A percentile compares a stretch with the other conserved stretches of the same genome.
Conservation (phyloP, 1,140 invertebrate genomes). For the Aporrectodea caliginosa region DNA sequence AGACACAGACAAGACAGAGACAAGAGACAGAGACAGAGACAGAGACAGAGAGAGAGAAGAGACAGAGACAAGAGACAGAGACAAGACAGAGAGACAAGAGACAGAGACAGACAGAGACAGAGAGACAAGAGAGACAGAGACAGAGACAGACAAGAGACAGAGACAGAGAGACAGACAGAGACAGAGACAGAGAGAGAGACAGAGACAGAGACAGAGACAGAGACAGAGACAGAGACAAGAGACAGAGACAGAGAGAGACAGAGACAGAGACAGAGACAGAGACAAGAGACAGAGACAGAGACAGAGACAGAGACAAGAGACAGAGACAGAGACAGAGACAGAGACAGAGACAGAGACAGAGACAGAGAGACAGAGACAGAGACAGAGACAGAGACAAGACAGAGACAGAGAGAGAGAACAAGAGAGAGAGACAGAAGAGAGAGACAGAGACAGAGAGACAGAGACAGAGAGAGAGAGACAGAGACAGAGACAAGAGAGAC, state of each 20-base stretch:
- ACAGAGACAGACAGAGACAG: too few species aligned
- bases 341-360: background rate
- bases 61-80: background rate
- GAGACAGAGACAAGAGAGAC: background rate
- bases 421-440: background rate
- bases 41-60: background rate
- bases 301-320: background rate
- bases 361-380: background rate
- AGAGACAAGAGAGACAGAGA: too few species aligned
- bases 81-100: too few species aligned
- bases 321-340: background rate
- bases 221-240: too few species aligned
- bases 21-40: background rate
- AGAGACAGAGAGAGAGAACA: background rate
- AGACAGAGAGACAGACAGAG: too few species aligned
- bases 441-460: background rate
- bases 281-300: background rate
- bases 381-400: background rate
- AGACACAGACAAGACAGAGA: too few species aligned
- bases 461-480: background rate
- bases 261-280: too few species aligned
- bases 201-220: too few species aligned
- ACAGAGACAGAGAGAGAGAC: too few species aligned
- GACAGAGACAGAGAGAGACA: too few species aligned
- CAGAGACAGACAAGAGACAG: too few species aligned